Evolutionary conservation across 2,797 vertebrate genomes (phyloP).

Genomic region (Chaetodon trifasciatus): DNA sequence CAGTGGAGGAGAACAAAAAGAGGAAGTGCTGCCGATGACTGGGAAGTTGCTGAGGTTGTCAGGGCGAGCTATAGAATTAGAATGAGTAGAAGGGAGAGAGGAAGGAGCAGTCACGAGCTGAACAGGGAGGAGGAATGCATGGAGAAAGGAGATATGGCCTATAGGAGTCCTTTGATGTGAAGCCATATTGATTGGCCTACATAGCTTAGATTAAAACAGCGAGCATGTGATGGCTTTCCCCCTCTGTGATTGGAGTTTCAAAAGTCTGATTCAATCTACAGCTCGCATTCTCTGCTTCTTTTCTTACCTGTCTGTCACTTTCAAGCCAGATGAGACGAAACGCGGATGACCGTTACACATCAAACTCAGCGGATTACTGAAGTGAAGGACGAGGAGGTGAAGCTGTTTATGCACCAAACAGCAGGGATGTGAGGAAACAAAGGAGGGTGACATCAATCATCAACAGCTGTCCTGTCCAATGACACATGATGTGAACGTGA

Average conservation of each 20-base stretch:
- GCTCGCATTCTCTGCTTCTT: constrained; percentile 33
- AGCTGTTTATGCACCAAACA: background rate
- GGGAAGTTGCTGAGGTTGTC: constrained; percentile 8
- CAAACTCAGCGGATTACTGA: constrained; percentile 28
- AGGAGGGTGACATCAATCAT: background rate
- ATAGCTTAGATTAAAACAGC: constrained; percentile 69
- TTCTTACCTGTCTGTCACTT: constrained; percentile 49
- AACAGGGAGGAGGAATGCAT: background rate
- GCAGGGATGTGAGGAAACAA: constrained; percentile 9
- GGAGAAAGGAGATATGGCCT: constrained; percentile 21
- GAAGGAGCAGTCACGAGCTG: background rate
- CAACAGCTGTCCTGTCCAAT: background rate
- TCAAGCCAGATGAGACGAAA: constrained; percentile 35
- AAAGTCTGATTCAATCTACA: constrained; percentile 58
- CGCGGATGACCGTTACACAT: constrained; percentile 28
- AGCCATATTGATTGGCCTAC: constrained; percentile 77
- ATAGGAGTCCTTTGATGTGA: constrained; percentile 70
- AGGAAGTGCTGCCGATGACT: background rate
- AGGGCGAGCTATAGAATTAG: constrained; percentile 16
- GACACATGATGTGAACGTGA: background rate
- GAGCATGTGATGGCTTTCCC: constrained; percentile 11
- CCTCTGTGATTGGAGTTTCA: constrained; percentile 34
- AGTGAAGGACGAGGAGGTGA: constrained; percentile 48
- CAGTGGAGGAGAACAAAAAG: background rate
- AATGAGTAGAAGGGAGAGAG: background rate